Base-by-base conservation (phyloP, 2,888 invertebrate species). In the Zaprionus lineosus region DNA sequence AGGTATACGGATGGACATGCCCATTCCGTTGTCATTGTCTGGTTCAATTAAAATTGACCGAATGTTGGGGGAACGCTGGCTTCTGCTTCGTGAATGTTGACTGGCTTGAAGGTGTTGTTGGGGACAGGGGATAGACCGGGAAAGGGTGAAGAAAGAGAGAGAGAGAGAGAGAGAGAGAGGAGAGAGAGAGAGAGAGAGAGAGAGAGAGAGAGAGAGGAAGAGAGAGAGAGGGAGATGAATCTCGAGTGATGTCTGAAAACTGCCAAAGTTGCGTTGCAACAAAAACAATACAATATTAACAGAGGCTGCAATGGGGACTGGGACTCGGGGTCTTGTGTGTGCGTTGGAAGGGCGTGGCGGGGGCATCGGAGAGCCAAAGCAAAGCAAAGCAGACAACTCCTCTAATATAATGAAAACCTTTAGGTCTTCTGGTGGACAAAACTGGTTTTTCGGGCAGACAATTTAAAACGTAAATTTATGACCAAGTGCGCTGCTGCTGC, bases 381-480 rank as follows among this genome's bases (percentile, higher is more conserved):
- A 48, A 51, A 51, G 26, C 36, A 58, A 59, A 39, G 37, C 67
- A 19, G 24, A 37, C 68, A 57, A 21, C 62, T 56, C 37, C 52
- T 48, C 65, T 47, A 50, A 55, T 61, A 65, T 67, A 78, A 71
- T 75, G 76, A 69, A 78, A 82, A 76, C 83, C 83, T 78, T 79
- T 83, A 40, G 52, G 59, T 73, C 61, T 72, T 73, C 73, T 61
- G 55, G 69, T 73, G 65, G 65, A 48, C 51, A 61, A 72, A 72
- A 69, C 73, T 59, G 62, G 77, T 64, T 82, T 70, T 74, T 50
- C 56, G 65, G 68, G 18, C 72, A 70, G 65, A 84, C 81, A 77
- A 75, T 81, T 81, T 81, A 55, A 81, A 71, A 81, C 81, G 82
- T 81, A 81, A 81, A 81, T 81, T 84, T 81, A 81, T 84, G 81